Evolutionary conservation across 2,888 invertebrate genomes (phyloP).

Genomic region (Dendrolimus pini): DNA sequence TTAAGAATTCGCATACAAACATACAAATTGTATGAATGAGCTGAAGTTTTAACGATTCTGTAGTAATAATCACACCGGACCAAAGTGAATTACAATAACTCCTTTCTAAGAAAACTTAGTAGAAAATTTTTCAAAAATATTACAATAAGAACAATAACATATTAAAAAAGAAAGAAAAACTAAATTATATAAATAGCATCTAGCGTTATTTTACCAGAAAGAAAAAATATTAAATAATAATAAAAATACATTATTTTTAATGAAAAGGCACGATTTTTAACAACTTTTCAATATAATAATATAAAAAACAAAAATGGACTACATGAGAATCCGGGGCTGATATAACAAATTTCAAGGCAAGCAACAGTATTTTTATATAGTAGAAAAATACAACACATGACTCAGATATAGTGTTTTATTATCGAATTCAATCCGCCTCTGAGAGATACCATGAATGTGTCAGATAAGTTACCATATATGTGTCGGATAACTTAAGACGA

Average conservation of each 20-base stretch:
- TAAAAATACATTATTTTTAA: neutral
- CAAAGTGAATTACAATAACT: too few species aligned
- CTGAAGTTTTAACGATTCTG: too few species aligned
- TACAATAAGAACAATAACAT: constrained; percentile 6
- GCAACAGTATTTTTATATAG: neutral
- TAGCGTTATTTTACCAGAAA: neutral
- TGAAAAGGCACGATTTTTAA: constrained; percentile 32
- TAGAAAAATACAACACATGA: neutral
- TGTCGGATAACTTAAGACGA: too few species aligned
- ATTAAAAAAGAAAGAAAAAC: neutral
- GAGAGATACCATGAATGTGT: too few species aligned
- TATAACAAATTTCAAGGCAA: neutral
- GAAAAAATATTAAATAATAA: neutral
- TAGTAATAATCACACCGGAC: too few species aligned
- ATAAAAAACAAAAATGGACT: constrained; percentile 1
- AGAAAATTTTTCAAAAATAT: neutral
- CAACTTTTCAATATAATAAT: constrained; percentile 13
- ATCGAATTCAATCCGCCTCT: neutral
- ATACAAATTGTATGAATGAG: too few species aligned
- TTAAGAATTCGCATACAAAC: too few species aligned
- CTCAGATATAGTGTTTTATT: neutral
- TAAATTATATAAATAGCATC: neutral
- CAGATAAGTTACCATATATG: too few species aligned
- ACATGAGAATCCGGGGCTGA: neutral
- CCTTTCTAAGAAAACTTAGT: too few species aligned